Base-by-base conservation (phyloP, 2,888 invertebrate species). In the Noctua janthe region DNA sequence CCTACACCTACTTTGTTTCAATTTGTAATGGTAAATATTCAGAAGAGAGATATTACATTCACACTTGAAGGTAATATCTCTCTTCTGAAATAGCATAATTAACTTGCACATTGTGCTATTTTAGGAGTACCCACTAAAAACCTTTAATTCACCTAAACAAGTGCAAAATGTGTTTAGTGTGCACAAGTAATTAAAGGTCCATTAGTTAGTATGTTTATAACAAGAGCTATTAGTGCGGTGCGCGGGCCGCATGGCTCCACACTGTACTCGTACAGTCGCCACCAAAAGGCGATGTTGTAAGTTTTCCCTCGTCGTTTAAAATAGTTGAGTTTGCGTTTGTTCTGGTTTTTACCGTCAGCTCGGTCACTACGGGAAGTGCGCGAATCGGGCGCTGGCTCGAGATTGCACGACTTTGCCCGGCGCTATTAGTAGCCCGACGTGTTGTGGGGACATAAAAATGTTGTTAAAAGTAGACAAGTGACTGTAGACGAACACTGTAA, bases 281-380 rank as follows among this genome's bases (percentile, higher is more conserved):
- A 73, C 73, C 73, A 82, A 87, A 90, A 87, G 82, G 83, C 78
- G 78, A 85, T 79, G 81, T 87, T 79, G 74, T 85, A 87, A 90
- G 87, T 86, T 88, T 88, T 87, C 83, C 73, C 47, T 69, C 71
- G 81, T 81, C 72, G 83, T 71, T 86, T 78, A 75, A 75, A 86
- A 84, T 78, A 73, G 81, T 85, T 79, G 69, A 69, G 76, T 86
- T 81, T 64, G 80, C 81, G 74, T 87, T 80, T 85, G 82, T 77
- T 80, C 23, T 62, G 39, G 79, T 86, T 84, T 87, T 84, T 80
- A 83, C 76, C 73, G 67, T 69, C 72, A 29, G 67, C 51, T 23
- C 11, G 47, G 72, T 74, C 51, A 67, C 76, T 70, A 71, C 23
- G 29, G 69, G 73, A 66, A 43, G 75, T 64, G 85, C 54, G 71